phyloP scores from a whole-genome alignment of 2,113 vertebrate species.

The Crocuta crocuta region DNA sequence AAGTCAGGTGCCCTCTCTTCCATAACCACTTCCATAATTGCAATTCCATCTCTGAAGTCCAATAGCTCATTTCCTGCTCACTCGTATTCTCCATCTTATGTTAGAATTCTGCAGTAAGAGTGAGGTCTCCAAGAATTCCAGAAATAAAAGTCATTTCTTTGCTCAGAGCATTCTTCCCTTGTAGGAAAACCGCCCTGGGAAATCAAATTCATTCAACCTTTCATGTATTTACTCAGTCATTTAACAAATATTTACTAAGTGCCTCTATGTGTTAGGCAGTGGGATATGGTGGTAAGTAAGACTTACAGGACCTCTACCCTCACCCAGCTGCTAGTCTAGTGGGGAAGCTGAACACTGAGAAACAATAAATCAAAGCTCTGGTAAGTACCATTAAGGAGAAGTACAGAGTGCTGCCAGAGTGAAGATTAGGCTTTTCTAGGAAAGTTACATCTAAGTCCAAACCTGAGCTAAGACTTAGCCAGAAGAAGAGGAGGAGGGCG shows the following conservation, averaged over 20 bases:
- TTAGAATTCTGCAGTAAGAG: neutral
- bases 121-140: neutral
- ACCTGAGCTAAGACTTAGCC: neutral
- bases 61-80: neutral
- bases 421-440: neutral
- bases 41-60: neutral
- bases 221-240: neutral
- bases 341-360: neutral
- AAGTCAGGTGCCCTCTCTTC: neutral
- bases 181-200: neutral
- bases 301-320: neutral
- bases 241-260: constrained; percentile 33
- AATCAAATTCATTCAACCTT: neutral
- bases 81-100: neutral
- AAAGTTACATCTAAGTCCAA: neutral
- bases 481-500: neutral
- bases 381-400: neutral
- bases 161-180: neutral
- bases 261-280: neutral
- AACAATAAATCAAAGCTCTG: neutral
- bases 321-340: neutral
- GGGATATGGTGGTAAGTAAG: neutral
- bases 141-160: constrained; percentile 11
- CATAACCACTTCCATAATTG: neutral
- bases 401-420: neutral